Evolutionary conservation across 2,113 vertebrate genomes (phyloP), one percentile per base, ranked within the genome.

Genomic region (Pontoporia blainvillei): DNA sequence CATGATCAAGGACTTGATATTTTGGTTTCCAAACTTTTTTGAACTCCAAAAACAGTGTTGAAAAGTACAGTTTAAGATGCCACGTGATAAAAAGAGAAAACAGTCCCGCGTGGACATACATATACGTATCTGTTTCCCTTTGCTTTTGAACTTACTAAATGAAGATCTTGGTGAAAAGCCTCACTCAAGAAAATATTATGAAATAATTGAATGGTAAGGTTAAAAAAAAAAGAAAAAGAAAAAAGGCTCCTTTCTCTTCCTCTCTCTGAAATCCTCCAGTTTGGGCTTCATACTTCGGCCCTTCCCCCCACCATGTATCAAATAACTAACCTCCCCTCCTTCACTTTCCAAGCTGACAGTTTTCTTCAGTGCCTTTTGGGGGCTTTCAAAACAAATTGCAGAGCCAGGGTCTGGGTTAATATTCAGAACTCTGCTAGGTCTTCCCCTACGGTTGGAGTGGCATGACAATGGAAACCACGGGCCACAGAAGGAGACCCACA

Each of bases 401-500:
- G 67, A 27, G 88, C 34, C 2, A 20, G 86, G 41, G 78, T n/a
- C 89, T n/a, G 69, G 83, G 44, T 18, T 86, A 82, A 90, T 46
- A 88, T 75, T 89, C 91, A 44, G 54, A 44, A 36, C 54, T 64
- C 39, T 3, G 52, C 8, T 36, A 66, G 4, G 25, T 18, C 31
- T 34, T 25, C 31, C 59, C 29, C 69, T 27, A 4, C 44, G 0
- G n/a, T 4, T 9, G 3, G 31, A 57, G 5, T 49, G 41, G 29
- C 76, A 23, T 73, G 49, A 96, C 90, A 88, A 88, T 64, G 29
- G 64, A 8, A 76, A n/a, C 66, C 82, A 6, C 0, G 0, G 90
- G 57, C 62, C 90, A 83, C 96, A 91, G 82, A 88, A 49, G 95
- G 84, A 41, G n/a, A 21, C 59, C 67, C 8, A 97, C 94, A 94